Conservation (phyloP, 2,888 invertebrate species). For the Cartodere bifasciata region DNA sequence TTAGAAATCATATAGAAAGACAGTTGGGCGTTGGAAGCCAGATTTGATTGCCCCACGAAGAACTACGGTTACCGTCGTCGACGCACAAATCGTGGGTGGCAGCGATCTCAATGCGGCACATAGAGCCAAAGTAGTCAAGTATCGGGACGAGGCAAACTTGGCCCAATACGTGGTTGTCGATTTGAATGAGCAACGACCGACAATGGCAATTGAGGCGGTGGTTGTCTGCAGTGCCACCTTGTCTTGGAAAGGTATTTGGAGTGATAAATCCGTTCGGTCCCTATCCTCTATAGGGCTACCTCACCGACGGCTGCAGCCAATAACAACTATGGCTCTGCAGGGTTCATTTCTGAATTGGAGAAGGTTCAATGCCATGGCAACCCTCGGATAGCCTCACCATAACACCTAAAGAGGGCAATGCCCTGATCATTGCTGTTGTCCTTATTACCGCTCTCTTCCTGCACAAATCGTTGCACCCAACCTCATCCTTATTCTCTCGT, state of each 20-base stretch:
- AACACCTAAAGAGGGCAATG: too few species aligned
- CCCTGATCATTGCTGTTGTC: too few species aligned
- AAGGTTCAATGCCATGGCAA: constrained; percentile 5
- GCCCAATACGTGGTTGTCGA: neutral
- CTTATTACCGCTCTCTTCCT: too few species aligned
- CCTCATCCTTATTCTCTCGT: too few species aligned
- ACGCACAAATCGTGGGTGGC: constrained; percentile 5
- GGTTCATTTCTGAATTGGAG: constrained; percentile 5
- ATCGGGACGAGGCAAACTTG: neutral
- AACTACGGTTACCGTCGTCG: neutral
- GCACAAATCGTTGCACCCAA: too few species aligned
- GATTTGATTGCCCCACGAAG: neutral
- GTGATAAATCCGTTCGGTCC: neutral
- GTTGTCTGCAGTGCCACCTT: constrained; percentile 1
- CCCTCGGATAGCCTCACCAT: too few species aligned
- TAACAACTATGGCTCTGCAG: constrained; percentile 5
- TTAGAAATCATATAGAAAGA: neutral
- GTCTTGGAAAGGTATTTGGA: constrained; percentile 4
- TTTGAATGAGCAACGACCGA: neutral
- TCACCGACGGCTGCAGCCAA: neutral
- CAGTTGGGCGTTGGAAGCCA: constrained; percentile 2
- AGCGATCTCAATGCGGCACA: constrained; percentile 2
- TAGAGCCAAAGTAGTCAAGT: neutral
- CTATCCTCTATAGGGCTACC: constrained; percentile 1
- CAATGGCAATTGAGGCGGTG: neutral